A percentile compares a stretch with the other conserved stretches of the same genome.
Evolutionary conservation across 2,797 vertebrate genomes (phyloP).

Genomic region (Numenius phaeopus): DNA sequence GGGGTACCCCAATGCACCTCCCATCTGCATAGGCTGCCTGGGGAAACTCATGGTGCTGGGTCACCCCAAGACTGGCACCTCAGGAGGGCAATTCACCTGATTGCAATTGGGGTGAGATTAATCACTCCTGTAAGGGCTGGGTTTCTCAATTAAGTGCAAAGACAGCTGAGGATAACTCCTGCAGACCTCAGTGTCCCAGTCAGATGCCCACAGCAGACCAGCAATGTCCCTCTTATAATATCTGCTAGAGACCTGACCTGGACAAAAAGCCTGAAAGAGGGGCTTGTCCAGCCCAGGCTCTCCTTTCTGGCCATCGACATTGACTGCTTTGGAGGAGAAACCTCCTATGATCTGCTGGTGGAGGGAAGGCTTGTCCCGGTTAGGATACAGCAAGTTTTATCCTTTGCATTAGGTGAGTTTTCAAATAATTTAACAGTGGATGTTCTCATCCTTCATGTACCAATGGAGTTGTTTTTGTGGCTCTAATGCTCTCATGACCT

Average conservation of each 20-base stretch:
- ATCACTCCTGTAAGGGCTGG: neutral
- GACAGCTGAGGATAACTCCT: neutral
- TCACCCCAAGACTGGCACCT: neutral
- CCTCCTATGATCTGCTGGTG: neutral
- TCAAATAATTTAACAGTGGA: constrained; percentile 9
- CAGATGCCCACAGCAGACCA: neutral
- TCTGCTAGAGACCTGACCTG: neutral
- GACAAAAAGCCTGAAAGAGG: neutral
- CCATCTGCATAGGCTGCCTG: fast-evolving
- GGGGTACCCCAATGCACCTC: neutral
- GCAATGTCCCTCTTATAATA: neutral
- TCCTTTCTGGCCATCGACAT: neutral
- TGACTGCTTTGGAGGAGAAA: neutral
- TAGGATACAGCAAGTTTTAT: neutral
- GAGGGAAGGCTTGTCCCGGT: neutral
- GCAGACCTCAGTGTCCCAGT: neutral
- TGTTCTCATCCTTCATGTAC: neutral
- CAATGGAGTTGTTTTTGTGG: neutral
- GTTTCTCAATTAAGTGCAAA: neutral
- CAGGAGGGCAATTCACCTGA: neutral
- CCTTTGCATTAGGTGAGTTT: neutral
- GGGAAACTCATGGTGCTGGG: neutral
- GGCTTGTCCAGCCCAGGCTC: neutral
- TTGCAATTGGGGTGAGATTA: fast-evolving
- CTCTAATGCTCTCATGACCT: constrained; percentile 51